These are phyloP conservation scores for Lytechinus pictus DNA, from an alignment of 35 echinoderm and acorn worm genomes.

Conservation along the genomic window DNA sequence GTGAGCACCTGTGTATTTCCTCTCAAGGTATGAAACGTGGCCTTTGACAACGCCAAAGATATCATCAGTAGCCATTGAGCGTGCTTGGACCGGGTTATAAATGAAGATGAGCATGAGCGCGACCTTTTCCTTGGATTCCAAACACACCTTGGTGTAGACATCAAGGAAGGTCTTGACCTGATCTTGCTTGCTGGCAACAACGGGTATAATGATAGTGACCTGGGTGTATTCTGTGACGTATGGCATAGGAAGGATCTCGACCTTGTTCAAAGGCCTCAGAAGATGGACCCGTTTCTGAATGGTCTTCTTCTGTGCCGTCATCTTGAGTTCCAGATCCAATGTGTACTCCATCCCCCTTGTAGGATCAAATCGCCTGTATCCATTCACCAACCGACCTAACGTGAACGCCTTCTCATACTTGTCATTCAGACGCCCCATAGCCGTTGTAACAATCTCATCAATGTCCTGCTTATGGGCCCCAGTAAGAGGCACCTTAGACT, in stretches of 20 bases:
- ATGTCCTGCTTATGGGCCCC: constrained; percentile 93
- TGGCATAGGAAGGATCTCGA: constrained; percentile 94
- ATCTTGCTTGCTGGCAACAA: constrained; percentile 76
- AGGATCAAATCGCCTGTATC: constrained; percentile 94
- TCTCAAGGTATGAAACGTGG: constrained; percentile 77
- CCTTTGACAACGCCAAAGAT: constrained; percentile 84
- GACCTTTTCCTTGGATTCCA: constrained; percentile 88
- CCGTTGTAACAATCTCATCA: constrained; percentile 87
- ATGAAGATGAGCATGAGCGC: constrained; percentile 95
- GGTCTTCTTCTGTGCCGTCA: constrained; percentile 75
- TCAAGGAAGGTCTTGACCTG: constrained; percentile 92
- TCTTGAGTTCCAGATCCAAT: constrained; percentile 88
- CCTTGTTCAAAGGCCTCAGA: constrained; percentile 85
- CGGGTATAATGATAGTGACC: constrained; percentile 82
- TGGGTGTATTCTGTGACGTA: constrained; percentile 94
- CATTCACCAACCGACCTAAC: constrained; percentile 82
- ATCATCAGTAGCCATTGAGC: constrained; percentile 83
- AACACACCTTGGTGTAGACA: constrained; percentile 76
- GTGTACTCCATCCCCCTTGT: constrained; percentile 98
- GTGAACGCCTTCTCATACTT: constrained; percentile 89
- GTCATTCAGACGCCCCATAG: constrained; percentile 85
- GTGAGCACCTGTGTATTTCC: constrained; percentile 73
- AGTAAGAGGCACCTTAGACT: constrained; percentile 78
- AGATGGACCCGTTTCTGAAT: constrained; percentile 92
- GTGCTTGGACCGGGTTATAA: constrained; percentile 82